Conservation (phyloP, 2,113 vertebrate species). For the Lasiurus cinereus region DNA sequence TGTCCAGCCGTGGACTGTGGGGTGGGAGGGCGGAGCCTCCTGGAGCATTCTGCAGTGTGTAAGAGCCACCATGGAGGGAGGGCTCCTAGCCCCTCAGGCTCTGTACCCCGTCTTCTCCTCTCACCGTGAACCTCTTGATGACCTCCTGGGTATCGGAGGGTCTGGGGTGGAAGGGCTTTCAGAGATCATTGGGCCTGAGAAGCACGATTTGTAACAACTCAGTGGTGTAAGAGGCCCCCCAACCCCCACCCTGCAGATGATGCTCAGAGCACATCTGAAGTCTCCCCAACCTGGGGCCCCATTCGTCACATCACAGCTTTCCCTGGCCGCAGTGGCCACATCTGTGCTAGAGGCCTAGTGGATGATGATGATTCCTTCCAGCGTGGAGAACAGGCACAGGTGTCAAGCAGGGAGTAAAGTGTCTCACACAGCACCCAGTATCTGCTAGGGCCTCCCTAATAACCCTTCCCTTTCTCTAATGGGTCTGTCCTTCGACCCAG, state of each 20-base stretch:
- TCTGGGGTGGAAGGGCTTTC: neutral
- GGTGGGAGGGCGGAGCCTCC: neutral
- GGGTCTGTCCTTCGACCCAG: neutral
- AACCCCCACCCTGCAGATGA: neutral
- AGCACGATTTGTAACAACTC: neutral
- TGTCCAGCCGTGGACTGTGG: neutral
- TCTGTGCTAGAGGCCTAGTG: neutral
- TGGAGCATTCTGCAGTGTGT: neutral
- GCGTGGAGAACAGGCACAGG: neutral
- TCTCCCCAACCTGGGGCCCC: neutral
- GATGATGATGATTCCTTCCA: neutral
- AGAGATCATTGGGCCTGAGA: neutral
- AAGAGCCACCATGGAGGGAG: neutral
- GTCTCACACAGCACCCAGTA: neutral
- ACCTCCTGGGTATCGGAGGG: neutral
- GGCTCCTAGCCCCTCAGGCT: neutral
- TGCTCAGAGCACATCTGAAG: neutral
- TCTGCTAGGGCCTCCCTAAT: neutral
- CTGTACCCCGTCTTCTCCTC: neutral
- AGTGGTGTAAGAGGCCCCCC: neutral
- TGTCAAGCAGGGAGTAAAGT: neutral
- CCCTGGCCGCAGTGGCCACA: neutral
- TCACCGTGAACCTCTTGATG: neutral
- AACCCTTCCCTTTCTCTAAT: neutral
- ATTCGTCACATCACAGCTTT: neutral